These are phyloP conservation scores for Spatulosminthurus flaviceps DNA, from an alignment of 2,888 invertebrate species.

Conservation along the genomic window DNA sequence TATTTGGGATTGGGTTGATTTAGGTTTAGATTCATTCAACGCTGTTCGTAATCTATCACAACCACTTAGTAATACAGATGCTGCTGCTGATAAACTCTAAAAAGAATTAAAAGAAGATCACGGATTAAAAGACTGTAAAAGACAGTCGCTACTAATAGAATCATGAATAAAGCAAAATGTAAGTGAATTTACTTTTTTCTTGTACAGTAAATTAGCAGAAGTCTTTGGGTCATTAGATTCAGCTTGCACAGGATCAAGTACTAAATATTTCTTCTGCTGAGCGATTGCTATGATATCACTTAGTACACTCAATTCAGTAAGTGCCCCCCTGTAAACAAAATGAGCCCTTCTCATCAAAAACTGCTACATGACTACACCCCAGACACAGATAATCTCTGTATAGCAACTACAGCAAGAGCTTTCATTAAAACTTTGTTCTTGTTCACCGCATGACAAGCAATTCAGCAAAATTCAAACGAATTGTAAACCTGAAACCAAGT, in stretches of 20 bases:
- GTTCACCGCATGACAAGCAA: not conserved
- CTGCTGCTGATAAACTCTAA: conserved; percentile 83
- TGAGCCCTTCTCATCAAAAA: not conserved
- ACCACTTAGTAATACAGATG: conserved; percentile 82
- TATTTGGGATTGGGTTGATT: conserved; percentile 66
- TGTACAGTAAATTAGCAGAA: conserved; percentile 88
- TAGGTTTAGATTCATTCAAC: conserved; percentile 75
- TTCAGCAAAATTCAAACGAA: too few species aligned
- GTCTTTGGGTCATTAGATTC: conserved; percentile 83
- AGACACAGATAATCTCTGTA: too few species aligned
- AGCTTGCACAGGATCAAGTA: conserved; percentile 90
- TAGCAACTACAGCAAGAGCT: too few species aligned
- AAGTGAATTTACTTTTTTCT: conserved; percentile 76
- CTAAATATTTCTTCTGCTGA: conserved; percentile 93
- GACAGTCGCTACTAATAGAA: too few species aligned
- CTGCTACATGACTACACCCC: too few species aligned
- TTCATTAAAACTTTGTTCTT: too few species aligned
- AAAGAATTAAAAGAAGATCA: conserved; percentile 22
- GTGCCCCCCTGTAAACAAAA: conserved; percentile 73
- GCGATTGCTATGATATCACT: conserved; percentile 91
- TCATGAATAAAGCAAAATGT: too few species aligned
- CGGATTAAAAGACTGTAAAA: too few species aligned
- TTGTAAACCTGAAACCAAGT: too few species aligned
- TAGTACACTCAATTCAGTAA: conserved; percentile 91
- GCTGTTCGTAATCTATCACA: conserved; percentile 85